Conservation (phyloP, 2,113 vertebrate species). For the Thunnus thynnus region DNA sequence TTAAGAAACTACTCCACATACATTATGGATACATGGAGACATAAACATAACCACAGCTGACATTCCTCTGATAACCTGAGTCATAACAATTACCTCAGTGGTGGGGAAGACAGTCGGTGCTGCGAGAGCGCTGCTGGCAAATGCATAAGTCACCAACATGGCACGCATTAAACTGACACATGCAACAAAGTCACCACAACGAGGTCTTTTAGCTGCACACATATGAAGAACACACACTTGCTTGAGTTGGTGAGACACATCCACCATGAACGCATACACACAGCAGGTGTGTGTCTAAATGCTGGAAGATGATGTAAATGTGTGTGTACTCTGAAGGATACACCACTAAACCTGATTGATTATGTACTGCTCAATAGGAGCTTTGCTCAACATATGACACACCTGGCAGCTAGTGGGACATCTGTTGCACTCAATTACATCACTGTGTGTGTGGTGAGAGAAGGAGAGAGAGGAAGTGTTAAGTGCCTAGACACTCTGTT, state of each 20-base stretch:
- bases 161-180: background rate
- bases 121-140: slow-evolving; percentile 24
- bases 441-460: slow-evolving; percentile 44
- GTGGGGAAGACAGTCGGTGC: background rate
- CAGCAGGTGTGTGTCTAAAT: slow-evolving; percentile 34
- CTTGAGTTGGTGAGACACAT: slow-evolving; percentile 4
- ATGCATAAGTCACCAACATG: background rate
- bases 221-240: background rate
- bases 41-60: background rate
- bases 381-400: slow-evolving; percentile 62
- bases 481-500: background rate
- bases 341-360: slow-evolving; percentile 30
- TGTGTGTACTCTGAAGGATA: slow-evolving; percentile 31
- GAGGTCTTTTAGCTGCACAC: background rate
- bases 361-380: slow-evolving; percentile 40
- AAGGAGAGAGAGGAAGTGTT: background rate
- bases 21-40: slow-evolving; percentile 34
- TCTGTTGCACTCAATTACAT: slow-evolving; percentile 84
- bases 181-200: slow-evolving; percentile 15
- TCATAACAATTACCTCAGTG: slow-evolving; percentile 41
- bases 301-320: slow-evolving; percentile 31
- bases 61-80: slow-evolving; percentile 30
- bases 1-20: slow-evolving; percentile 14
- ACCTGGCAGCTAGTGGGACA: slow-evolving; percentile 73
- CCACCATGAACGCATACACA: background rate